These are phyloP conservation scores for Drosophila athabasca DNA, from an alignment of 1,140 invertebrate species.

Conservation along the genomic window DNA sequence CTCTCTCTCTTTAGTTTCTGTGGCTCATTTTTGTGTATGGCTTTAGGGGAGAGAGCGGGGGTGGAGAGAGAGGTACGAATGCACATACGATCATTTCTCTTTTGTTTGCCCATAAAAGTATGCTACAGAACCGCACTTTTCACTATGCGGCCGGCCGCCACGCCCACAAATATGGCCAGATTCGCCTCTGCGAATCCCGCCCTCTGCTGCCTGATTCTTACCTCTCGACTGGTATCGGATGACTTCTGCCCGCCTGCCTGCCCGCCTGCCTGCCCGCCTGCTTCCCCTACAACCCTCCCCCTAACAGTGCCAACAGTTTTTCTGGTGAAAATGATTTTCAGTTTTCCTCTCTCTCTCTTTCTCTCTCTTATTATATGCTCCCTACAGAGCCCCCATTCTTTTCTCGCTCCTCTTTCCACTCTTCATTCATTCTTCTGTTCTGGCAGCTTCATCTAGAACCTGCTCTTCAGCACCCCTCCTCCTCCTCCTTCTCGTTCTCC, in stretches of 20 bases:
- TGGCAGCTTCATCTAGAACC: too few species aligned
- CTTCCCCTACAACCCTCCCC: background rate
- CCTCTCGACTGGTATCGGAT: too few species aligned
- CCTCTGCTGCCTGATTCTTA: too few species aligned
- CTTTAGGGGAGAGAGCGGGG: too few species aligned
- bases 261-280: too few species aligned
- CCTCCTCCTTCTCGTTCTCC: background rate
- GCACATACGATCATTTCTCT: too few species aligned
- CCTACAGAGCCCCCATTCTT: background rate
- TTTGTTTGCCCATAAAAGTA: conserved; percentile 65
- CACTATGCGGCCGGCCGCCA: conserved; percentile 3
- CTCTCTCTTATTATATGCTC: too few species aligned
- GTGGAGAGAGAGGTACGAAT: too few species aligned
- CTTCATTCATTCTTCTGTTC: too few species aligned
- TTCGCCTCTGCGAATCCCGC: background rate
- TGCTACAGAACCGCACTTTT: conserved; percentile 55
- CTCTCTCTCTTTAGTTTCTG: conserved; percentile 33
- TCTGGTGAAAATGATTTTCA: conserved; percentile 75
- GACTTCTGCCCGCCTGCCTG: too few species aligned
- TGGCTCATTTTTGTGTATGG: background rate
- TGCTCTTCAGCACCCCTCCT: too few species aligned
- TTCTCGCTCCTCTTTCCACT: too few species aligned
- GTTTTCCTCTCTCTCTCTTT: conserved; percentile 47
- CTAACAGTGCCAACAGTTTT: conserved; percentile 40
- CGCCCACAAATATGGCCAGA: conserved; percentile 30